Conservation (phyloP, 1,140 invertebrate genomes). For the Diprion similis region DNA sequence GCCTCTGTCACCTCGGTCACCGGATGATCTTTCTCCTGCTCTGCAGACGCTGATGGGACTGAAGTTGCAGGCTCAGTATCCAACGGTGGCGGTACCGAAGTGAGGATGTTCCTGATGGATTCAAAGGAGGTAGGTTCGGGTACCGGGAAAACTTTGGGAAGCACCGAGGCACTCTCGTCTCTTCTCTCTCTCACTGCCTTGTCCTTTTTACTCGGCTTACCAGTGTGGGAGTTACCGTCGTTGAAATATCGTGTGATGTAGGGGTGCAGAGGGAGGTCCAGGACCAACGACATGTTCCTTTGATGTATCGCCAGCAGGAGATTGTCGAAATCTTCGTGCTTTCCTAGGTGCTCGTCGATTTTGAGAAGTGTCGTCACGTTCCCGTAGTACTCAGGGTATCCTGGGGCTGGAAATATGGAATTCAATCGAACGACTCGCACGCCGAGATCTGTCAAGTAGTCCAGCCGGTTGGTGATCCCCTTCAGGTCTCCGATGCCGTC, state of each 20-base stretch:
- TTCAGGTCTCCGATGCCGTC: conserved; percentile 78
- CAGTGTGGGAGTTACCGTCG: conserved; percentile 19
- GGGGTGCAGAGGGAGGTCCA: conserved; percentile 77
- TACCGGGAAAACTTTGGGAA: conserved; percentile 18
- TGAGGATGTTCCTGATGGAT: conserved; percentile 36
- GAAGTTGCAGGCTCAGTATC: conserved; percentile 16
- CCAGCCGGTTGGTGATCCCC: conserved; percentile 70
- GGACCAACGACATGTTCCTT: conserved; percentile 73
- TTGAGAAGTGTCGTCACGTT: conserved; percentile 68
- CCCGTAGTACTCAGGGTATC: conserved; percentile 75
- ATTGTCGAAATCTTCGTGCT: conserved; percentile 69
- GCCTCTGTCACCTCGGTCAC: conserved; percentile 60
- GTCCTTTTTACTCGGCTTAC: conserved; percentile 24
- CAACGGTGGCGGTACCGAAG: conserved; percentile 10
- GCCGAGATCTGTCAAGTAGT: conserved; percentile 73
- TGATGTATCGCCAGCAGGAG: conserved; percentile 67
- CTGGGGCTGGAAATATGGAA: conserved; percentile 73
- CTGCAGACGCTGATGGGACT: conserved; percentile 17
- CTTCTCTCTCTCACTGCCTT: conserved; percentile 13
- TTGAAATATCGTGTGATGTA: conserved; percentile 58
- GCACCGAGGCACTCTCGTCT: conserved; percentile 20
- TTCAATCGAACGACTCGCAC: conserved; percentile 74
- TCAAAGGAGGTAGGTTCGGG: conserved; percentile 32
- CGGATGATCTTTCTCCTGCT: conserved; percentile 37
- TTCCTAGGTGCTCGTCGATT: conserved; percentile 71